Base-by-base conservation (phyloP, 2,113 vertebrate species). In the Forbesichthys papilliferus region DNA sequence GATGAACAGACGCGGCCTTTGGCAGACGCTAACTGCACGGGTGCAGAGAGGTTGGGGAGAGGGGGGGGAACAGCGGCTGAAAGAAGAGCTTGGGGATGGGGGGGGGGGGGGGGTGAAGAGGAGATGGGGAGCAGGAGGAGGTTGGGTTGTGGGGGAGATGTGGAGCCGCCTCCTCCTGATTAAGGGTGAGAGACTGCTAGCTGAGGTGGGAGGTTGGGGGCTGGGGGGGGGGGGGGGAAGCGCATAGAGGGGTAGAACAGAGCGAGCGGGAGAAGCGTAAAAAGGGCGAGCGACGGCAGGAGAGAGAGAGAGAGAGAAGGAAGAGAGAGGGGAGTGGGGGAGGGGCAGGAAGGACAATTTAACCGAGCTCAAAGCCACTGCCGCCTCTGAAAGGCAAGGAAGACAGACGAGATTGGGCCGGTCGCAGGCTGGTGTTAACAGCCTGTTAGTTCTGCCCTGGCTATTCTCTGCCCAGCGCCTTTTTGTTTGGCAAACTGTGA, bases 1-100 rank as follows among this genome's bases (percentile, higher is more conserved):
- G 92, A 91, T 91, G 90, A 91, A 91, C 88, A 91, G 87, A 86
- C 69, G 87, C 80, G 78, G 89, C 86, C 90, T 90, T 86, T 90
- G 90, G 89, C 86, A 90, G 86, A 81, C 84, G 75, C 80, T 91
- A 89, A 92, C 91, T 90, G 88, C 90, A 86, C 86, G 89, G 90
- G 88, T 84, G 85, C 85, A 62, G 81, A 79, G 75, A 49, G 80
- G 62, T 78, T 34, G 62, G 66, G 77, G 82, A 66, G 42, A 80
- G 73, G 80, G 60, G 78, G 82, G 11, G 74, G 79, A 20, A 20
- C 68, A 80, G 86, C 68, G 74, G 80, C 70, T 80, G 75, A 82
- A 86, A 82, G 79, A 75, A 85, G 59, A 88, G 81, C 52, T 78
- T 79, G 14, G 68, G 69, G 0, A 67, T 78, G 47, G 70, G 61